Base-by-base conservation (phyloP, 2,888 invertebrate species). In the Chloromyia formosa region DNA sequence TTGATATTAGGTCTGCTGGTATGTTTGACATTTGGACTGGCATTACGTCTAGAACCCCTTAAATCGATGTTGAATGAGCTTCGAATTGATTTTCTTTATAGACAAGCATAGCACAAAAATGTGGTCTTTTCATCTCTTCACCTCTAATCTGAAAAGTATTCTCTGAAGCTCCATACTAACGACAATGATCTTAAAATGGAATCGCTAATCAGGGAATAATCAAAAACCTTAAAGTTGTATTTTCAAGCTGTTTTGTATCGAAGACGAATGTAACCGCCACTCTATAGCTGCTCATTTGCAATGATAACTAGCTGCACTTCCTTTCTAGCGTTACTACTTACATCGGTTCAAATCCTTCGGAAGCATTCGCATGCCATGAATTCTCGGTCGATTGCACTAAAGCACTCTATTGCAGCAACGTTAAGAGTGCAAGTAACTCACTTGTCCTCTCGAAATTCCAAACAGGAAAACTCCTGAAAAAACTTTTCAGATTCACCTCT, bases 331-430 rank as follows among this genome's bases (percentile, higher is more conserved):
- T 3, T 56, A 20, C 22, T 18, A 20, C 20, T 20, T 5, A 56
- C 27, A 35, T 35, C 20, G 22, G 23, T 35, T 62, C 9, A 18
- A 66, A 61, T 27, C n/a, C n/a, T 35, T 61, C 7, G 2, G 14
- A 14, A 27, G 22, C 66, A 49, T 18, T 66, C 66, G 23, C 22
- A 66, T 22, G 49, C 14, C 66, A 66, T 49, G 49, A 66, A 49
- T 49, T 66, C 49, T 66, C 66, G 66, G 45, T 66, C 23, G 66
- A 22, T 22, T 66, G 49, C 66, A 45, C 66, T 66, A 66, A 66
- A 66, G 45, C 66, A 66, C 66, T 49, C n/a, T 22, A 66, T n/a
- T 66, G 66, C 66, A 66, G 66, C 66, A 66, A 49, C 56, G 18
- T 16, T 18, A 56, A 35, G 7, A 7, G 27, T 35, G 27, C 27